These are phyloP conservation scores for Candidula unifasciata DNA, from an alignment of 2,888 invertebrate species.

Conservation along the genomic window DNA sequence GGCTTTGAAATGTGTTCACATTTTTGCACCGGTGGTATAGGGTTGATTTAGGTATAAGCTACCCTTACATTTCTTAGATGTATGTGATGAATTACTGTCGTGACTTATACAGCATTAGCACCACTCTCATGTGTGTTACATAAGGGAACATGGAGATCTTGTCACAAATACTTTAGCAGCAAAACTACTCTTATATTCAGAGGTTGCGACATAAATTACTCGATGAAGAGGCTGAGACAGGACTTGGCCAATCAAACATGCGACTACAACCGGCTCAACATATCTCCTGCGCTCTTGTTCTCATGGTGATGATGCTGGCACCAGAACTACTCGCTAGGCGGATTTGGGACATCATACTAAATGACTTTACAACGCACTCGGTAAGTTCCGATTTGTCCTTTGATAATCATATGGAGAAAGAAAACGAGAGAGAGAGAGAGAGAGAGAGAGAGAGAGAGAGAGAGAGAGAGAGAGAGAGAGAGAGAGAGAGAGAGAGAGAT, in stretches of 20 bases:
- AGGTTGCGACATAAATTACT: background rate
- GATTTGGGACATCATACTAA: conserved; percentile 39
- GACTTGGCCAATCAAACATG: conserved; percentile 15
- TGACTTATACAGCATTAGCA: background rate
- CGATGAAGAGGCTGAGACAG: conserved; percentile 1
- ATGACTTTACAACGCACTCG: conserved; percentile 27
- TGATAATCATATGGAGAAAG: no score
- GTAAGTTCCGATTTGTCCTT: background rate
- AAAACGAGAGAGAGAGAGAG: background rate
- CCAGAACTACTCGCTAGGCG: conserved; percentile 16
- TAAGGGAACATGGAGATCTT: background rate
- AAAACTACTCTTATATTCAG: no score
- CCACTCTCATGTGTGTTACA: no score
- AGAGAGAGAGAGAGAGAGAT: conserved; percentile 2
- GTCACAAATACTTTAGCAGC: background rate
- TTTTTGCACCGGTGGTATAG: no score
- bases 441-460: background rate
- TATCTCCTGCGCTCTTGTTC: background rate
- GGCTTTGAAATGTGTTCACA: no score
- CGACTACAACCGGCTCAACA: background rate
- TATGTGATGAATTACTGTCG: background rate
- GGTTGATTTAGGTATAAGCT: no score
- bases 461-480: conserved; percentile 22
- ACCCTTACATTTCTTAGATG: background rate
- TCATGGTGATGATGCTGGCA: conserved; percentile 9